Percentiles rank a stretch among this genome's conserved stretches.
Conservation (phyloP, 2,113 vertebrate genomes). For the Chloebia gouldiae region DNA sequence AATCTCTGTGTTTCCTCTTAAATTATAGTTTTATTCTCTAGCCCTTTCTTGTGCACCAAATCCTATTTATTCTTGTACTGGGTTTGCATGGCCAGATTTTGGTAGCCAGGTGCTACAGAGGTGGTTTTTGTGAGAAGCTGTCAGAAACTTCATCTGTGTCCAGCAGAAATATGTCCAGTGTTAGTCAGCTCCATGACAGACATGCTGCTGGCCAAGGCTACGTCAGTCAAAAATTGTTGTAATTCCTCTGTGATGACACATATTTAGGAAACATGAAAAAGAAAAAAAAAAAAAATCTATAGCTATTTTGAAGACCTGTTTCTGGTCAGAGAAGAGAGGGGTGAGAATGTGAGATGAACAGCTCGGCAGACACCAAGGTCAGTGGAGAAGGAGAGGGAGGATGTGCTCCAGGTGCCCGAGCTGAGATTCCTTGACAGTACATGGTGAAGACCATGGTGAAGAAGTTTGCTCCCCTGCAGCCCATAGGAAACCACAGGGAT, state of each 20-base stretch:
- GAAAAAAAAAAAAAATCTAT: no score
- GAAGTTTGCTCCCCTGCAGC: background rate
- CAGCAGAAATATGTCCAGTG: background rate
- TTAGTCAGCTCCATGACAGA: background rate
- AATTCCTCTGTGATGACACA: background rate
- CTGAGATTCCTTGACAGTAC: background rate
- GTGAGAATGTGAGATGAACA: background rate
- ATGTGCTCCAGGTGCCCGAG: rapidly evolving
- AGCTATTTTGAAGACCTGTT: no score
- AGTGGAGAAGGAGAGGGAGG: background rate
- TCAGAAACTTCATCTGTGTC: background rate
- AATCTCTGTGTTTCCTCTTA: background rate
- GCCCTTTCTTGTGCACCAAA: background rate
- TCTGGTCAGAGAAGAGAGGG: background rate
- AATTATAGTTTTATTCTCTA: background rate
- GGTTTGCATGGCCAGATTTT: background rate
- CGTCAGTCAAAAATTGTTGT: background rate
- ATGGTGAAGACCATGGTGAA: background rate
- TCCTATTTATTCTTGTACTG: background rate
- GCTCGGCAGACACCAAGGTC: background rate
- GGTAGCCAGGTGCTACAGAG: background rate
- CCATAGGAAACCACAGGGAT: background rate
- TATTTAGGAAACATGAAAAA: background rate
- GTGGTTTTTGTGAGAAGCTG: background rate
- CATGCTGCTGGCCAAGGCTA: rapidly evolving